Evolutionary conservation across 2,113 vertebrate genomes (phyloP).

Genomic region (Xenopus borealis): DNA sequence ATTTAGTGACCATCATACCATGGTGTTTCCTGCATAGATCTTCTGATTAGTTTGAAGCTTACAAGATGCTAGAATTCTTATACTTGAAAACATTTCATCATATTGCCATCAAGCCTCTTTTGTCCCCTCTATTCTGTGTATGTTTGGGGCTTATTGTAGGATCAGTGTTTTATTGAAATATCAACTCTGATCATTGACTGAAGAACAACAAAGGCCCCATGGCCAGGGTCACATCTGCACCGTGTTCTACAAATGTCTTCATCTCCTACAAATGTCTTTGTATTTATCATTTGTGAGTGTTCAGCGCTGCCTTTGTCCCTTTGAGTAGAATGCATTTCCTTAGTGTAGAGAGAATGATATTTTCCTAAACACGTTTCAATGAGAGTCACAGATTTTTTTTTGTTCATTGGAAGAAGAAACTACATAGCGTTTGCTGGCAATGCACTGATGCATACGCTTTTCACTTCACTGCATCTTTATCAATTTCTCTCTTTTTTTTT

Average conservation of each 20-base stretch:
- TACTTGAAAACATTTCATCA: no score
- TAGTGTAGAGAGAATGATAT: neutral
- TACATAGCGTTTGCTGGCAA: neutral
- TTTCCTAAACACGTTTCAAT: constrained; percentile 6
- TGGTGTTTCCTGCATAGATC: no score
- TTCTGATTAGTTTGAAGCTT: no score
- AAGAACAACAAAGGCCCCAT: constrained; percentile 24
- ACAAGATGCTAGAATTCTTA: no score
- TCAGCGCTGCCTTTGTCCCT: constrained; percentile 8
- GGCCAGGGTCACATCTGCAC: constrained; percentile 32
- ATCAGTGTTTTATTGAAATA: constrained; percentile 6
- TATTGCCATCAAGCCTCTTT: no score
- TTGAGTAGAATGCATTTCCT: constrained; percentile 9
- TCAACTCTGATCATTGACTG: neutral
- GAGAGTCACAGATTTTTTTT: constrained; percentile 7
- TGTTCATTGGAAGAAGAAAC: neutral
- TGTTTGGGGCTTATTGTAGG: neutral
- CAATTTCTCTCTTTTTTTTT: constrained; percentile 4
- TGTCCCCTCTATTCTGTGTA: neutral
- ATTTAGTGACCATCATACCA: no score
- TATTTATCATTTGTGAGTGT: constrained; percentile 28
- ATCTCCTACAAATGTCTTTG: constrained; percentile 28
- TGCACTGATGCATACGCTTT: constrained; percentile 6
- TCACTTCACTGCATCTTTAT: constrained; percentile 6
- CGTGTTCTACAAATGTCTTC: constrained; percentile 29